These are phyloP conservation scores for Neoniphon sammara DNA, from an alignment of 2,797 vertebrate genomes.

Conservation along the genomic window DNA sequence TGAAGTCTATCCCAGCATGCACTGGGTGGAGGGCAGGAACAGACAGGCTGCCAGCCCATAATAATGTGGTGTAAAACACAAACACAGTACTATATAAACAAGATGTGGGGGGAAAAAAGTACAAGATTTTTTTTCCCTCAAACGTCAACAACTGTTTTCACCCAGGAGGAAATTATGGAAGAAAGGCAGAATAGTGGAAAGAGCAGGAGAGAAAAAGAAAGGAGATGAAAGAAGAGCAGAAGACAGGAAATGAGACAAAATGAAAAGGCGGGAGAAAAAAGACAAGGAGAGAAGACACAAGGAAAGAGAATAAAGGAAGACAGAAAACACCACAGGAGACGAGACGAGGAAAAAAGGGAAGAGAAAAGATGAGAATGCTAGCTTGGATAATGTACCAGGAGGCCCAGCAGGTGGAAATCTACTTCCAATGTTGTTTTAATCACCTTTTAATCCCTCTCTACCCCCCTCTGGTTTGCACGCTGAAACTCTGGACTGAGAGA, in stretches of 20 bases:
- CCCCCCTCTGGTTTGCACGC: slow-evolving; percentile 30
- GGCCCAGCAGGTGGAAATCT: slow-evolving; percentile 52
- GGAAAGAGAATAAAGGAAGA: slow-evolving; percentile 10
- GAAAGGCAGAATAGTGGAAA: slow-evolving; percentile 21
- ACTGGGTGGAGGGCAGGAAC: too few species aligned
- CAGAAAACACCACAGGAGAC: neutral
- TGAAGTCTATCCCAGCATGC: too few species aligned
- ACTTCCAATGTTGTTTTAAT: slow-evolving; percentile 56
- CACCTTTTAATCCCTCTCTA: slow-evolving; percentile 53
- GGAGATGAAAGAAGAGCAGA: slow-evolving; percentile 36
- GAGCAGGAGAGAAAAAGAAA: slow-evolving; percentile 1
- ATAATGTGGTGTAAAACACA: too few species aligned
- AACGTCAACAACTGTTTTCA: neutral
- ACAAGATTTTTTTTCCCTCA: neutral
- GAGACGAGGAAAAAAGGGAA: slow-evolving; percentile 41
- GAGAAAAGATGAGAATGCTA: slow-evolving; percentile 37
- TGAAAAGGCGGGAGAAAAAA: slow-evolving; percentile 35
- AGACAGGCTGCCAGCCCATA: too few species aligned
- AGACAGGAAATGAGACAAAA: slow-evolving; percentile 59
- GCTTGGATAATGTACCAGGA: slow-evolving; percentile 52
- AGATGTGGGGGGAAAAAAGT: too few species aligned
- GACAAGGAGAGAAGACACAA: slow-evolving; percentile 13
- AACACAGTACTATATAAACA: too few species aligned
- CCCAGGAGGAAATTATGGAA: slow-evolving; percentile 39
- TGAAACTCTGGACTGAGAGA: slow-evolving; percentile 34